Conservation (phyloP, 2,113 vertebrate genomes). For the Charadrius vociferus region DNA sequence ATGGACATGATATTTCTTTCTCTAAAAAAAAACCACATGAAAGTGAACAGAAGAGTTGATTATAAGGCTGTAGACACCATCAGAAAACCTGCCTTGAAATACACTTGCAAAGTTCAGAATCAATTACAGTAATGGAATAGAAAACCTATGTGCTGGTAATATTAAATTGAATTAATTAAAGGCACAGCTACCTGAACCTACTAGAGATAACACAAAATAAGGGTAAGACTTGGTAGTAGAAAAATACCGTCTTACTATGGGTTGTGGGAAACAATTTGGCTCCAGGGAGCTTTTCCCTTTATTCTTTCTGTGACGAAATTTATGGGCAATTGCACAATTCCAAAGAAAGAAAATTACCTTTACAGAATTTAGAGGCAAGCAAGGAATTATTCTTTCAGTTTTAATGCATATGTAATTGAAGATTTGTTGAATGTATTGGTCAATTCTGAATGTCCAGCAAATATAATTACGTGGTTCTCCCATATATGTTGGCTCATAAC, state of each 20-base stretch:
- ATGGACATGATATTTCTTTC: background rate
- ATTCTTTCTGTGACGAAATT: background rate
- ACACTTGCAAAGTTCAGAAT: background rate
- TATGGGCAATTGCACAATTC: background rate
- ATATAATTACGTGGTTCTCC: background rate
- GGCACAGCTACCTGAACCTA: background rate
- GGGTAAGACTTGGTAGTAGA: background rate
- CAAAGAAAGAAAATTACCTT: background rate
- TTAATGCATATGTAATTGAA: background rate
- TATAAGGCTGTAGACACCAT: background rate
- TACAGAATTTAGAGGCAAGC: background rate
- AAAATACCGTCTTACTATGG: background rate
- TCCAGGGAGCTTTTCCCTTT: background rate
- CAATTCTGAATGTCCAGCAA: background rate
- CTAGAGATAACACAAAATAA: background rate
- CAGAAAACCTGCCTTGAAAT: background rate
- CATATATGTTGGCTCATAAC: background rate
- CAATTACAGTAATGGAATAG: background rate
- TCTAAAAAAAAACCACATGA: background rate
- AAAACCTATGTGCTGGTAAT: background rate
- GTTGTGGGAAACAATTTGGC: background rate
- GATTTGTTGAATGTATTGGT: background rate
- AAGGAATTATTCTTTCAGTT: background rate
- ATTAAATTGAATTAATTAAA: background rate
- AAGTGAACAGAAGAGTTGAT: background rate